Percentiles rank a stretch among this genome's conserved stretches.
Conservation (phyloP, 2,797 vertebrate genomes). For the Sphenodon punctatus region DNA sequence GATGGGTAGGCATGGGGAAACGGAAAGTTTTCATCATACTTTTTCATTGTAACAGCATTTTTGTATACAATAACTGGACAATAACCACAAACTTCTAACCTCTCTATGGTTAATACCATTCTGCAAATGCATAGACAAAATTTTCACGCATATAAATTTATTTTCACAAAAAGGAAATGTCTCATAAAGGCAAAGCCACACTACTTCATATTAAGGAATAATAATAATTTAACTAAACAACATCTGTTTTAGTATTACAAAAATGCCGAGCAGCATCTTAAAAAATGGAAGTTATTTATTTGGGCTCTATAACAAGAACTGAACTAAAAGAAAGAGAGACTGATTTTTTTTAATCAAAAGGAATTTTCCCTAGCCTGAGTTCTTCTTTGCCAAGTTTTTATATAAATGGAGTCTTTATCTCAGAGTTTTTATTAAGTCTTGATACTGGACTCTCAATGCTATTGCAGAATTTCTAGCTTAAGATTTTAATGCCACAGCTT, state of each 20-base stretch:
- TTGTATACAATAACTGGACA: neutral
- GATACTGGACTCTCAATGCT: conserved; percentile 9
- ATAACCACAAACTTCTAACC: neutral
- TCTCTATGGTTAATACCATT: neutral
- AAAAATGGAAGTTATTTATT: conserved; percentile 14
- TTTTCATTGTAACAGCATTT: neutral
- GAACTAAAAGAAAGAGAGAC: neutral
- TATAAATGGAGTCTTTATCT: conserved; percentile 28
- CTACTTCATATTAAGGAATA: neutral
- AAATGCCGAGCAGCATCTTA: neutral
- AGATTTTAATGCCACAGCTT: neutral
- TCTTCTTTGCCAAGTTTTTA: conserved; percentile 14
- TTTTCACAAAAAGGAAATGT: conserved; percentile 15
- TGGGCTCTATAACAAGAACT: neutral
- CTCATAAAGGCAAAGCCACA: neutral
- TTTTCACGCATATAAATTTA: neutral
- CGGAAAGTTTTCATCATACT: neutral
- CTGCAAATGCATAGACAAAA: conserved; percentile 13
- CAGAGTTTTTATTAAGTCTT: neutral
- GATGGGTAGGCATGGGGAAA: neutral
- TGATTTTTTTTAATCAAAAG: neutral
- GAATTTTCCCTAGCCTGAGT: neutral
- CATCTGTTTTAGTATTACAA: neutral
- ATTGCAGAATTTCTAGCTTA: conserved; percentile 4
- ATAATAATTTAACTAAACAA: conserved; percentile 8